phyloP scores from a whole-genome alignment of 2,113 vertebrate species.

The Daubentonia madagascariensis region DNA sequence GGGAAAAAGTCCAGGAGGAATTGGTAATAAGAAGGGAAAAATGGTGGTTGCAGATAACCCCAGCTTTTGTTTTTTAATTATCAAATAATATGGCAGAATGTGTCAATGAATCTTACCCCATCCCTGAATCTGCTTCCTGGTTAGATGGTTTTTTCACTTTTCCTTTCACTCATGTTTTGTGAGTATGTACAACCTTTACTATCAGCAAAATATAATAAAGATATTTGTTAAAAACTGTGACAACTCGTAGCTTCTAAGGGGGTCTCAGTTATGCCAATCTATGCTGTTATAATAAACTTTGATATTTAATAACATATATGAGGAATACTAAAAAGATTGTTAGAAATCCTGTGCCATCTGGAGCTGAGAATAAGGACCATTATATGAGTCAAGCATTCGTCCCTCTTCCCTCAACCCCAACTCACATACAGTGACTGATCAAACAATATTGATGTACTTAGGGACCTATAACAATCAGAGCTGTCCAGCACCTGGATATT shows the following conservation, averaged over 20 bases:
- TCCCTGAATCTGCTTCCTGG: background rate
- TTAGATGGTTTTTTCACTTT: background rate
- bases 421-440: background rate
- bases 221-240: background rate
- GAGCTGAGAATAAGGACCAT: background rate
- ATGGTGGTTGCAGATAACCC: fast-evolving
- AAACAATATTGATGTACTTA: background rate
- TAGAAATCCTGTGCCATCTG: background rate
- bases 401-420: too few species aligned
- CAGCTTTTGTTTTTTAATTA: background rate
- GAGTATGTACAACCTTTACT: background rate
- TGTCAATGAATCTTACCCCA: background rate
- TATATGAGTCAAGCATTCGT: background rate
- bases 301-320: background rate
- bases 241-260: background rate
- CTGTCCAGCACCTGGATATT: background rate
- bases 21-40: background rate
- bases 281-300: background rate
- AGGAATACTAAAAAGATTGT: background rate
- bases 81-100: background rate
- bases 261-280: background rate
- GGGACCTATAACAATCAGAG: background rate
- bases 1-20: background rate
- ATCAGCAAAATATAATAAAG: background rate
- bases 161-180: background rate